Base-by-base conservation (phyloP, 2,888 invertebrate genomes). In the Bibio marci region DNA sequence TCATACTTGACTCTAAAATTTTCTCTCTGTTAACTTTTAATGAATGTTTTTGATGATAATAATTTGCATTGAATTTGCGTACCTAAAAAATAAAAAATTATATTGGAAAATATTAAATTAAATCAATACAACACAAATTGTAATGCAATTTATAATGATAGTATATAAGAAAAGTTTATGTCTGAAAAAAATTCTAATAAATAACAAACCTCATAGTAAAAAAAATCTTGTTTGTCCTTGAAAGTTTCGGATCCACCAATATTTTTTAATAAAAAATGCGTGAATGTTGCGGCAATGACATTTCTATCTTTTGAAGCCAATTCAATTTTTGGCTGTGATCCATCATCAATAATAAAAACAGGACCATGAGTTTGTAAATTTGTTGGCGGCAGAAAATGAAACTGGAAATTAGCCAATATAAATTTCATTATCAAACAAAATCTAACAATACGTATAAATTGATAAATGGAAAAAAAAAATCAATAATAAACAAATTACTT, bases 161-260 rank as follows among this genome's bases (percentile, higher is more conserved):
- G n/a, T n/a, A n/a, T n/a, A n/a, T n/a, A n/a, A n/a, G n/a, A n/a
- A n/a, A n/a, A n/a, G n/a, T n/a, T n/a, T n/a, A n/a, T n/a, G n/a
- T n/a, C n/a, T n/a, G n/a, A n/a, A n/a, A n/a, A n/a, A n/a, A n/a
- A n/a, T n/a, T 30, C 3, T n/a, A 19, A 17, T 14, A 30, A 37
- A 26, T 7, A 30, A 28, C 67, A 58, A 48, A 87, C 68, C 67
- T 82, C 78, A 51, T 77, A 76, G 62, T 82, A 79, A 62, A 83
- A 82, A 61, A 79, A 81, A 51, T 80, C 79, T 50, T 76, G 76
- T 51, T 78, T 78, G 56, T 76, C 76, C 67, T 88, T 87, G 57
- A 94, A 92, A 11, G 88, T 83, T 62, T 92, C 92, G 34, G 90
- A 91, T 3, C 92, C 92, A 37, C 91, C 92, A 58, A 90, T 90